Evolutionary conservation across 2,888 invertebrate species (phyloP), one percentile per base, ranked within the genome.

Genomic region (Allygus modestus): DNA sequence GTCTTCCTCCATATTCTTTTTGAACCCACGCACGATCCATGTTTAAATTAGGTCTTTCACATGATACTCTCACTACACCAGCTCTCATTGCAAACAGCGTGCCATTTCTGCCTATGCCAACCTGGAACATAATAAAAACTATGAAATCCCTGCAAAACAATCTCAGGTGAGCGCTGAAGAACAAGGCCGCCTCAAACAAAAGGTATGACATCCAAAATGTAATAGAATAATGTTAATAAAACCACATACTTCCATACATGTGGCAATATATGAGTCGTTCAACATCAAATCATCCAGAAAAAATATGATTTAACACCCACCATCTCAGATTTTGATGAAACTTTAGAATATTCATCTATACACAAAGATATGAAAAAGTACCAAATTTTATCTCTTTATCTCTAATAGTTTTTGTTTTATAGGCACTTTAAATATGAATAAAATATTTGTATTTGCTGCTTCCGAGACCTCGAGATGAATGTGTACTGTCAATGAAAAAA

Each of bases 1-100:
- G 65, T 84, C 95, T 91, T 0, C 94, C 94, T 0, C 91, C 92
- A 89, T 96, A 95, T 88, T 93, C 90, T 86, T 93, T 90, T 88
- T 93, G 92, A 41, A 97, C 92, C 95, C 96, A 96, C 0, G 93
- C 92, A 88, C 96, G 96, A 20, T 94, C 93, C 94, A 96, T 96
- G 88, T 96, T 93, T 0, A 95, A 95, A 85, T 97, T 94, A 83
- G 95, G 92, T 88, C 94, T 93, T 89, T 98, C 98, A 90, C 96
- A 96, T 0, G 97, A 96, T 0, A 97, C 92, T 20, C 94, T 90
- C 0, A 98, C 97, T 89, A 91, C 93, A 0, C 98, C 98, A 54
- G 95, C 92, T 88, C 94, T 94, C 89, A 96, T 91, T 0, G 98
- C 97, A 91, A 93, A 96, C 0, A 98, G 90, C 0, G 96, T 96